Conservation (phyloP, 1,140 invertebrate species). For the Pemphigus obesinymphae region DNA sequence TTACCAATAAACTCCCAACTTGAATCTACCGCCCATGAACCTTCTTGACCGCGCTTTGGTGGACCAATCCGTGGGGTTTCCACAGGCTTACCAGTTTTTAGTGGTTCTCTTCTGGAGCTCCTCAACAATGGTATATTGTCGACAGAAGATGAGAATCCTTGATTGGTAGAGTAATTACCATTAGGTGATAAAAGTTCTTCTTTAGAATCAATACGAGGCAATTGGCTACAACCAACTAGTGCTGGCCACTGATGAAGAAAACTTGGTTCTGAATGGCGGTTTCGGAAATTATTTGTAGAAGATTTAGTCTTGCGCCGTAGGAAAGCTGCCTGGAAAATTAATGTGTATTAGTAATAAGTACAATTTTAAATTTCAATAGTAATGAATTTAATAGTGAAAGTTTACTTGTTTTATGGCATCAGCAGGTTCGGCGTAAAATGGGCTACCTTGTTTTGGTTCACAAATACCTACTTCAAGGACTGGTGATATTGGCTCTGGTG, state of each 20-base stretch:
- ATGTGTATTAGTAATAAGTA: not conserved
- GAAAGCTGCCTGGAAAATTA: slow-evolving; percentile 44
- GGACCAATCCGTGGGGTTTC: slow-evolving; percentile 60
- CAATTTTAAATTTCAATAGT: not conserved
- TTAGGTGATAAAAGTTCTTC: slow-evolving; percentile 47
- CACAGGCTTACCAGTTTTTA: slow-evolving; percentile 59
- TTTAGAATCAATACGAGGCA: slow-evolving; percentile 59
- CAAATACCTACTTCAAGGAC: not conserved
- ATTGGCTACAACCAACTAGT: slow-evolving; percentile 48
- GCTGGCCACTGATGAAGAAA: slow-evolving; percentile 55
- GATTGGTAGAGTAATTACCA: slow-evolving; percentile 37
- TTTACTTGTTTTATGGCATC: slow-evolving; percentile 65
- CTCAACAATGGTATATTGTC: slow-evolving; percentile 54
- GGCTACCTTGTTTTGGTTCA: slow-evolving; percentile 61
- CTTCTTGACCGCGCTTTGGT: slow-evolving; percentile 53
- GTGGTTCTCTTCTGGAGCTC: not conserved
- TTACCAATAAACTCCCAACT: slow-evolving; percentile 82
- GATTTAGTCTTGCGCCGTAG: slow-evolving; percentile 47
- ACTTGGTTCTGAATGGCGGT: slow-evolving; percentile 63
- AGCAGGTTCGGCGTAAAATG: slow-evolving; percentile 87
- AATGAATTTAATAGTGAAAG: not conserved
- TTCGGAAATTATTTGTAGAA: slow-evolving; percentile 54
- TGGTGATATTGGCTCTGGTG: slow-evolving; percentile 8
- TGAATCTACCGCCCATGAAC: slow-evolving; percentile 76
- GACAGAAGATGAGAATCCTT: slow-evolving; percentile 62